phyloP scores from a whole-genome alignment of 2,113 vertebrate genomes.

The Capreolus pygargus region DNA sequence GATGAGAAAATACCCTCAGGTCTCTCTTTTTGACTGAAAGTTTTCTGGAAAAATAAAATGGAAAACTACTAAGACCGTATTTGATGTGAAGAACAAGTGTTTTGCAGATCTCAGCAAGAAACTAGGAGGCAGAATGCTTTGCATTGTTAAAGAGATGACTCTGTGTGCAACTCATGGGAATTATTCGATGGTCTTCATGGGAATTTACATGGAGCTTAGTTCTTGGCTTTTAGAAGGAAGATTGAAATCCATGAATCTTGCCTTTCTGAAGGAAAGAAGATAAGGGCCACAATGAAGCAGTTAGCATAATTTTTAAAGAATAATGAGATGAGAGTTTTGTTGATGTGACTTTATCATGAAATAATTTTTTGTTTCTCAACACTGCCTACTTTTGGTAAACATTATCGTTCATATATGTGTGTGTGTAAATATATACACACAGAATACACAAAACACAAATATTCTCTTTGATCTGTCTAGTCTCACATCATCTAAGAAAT shows the following conservation, averaged over 20 bases:
- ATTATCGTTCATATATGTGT: neutral
- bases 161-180: neutral
- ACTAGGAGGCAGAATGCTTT: neutral
- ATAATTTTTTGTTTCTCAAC: neutral
- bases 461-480: neutral
- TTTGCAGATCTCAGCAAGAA: neutral
- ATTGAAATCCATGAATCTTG: neutral
- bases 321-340: neutral
- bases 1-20: constrained; percentile 48
- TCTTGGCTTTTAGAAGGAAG: neutral
- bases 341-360: neutral
- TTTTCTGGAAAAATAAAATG: constrained; percentile 24
- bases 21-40: constrained; percentile 12
- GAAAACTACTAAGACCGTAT: neutral
- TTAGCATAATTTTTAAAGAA: neutral
- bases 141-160: neutral
- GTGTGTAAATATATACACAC: neutral
- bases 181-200: neutral
- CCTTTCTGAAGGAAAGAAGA: neutral
- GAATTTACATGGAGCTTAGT: neutral
- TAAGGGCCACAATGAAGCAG: neutral
- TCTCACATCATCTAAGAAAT: neutral
- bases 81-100: neutral
- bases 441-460: neutral
- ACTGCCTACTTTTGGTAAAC: neutral